Base-by-base conservation (phyloP, 2,113 vertebrate genomes). In the Cyphomyrus discorhynchus region DNA sequence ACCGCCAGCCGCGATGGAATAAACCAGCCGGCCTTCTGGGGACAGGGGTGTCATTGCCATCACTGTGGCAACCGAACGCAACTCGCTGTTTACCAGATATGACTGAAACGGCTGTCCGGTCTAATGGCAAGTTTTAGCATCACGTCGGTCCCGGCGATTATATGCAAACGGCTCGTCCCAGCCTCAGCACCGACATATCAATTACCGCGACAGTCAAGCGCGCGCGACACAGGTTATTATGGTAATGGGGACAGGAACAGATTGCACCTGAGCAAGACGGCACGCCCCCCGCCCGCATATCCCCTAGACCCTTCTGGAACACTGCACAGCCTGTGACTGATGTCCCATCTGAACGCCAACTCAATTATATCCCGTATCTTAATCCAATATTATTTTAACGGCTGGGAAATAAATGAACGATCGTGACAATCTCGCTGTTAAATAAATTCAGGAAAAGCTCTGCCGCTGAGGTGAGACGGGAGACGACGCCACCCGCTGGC, bases 121-220 rank as follows among this genome's bases (percentile, higher is more conserved):
- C 95, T 94, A 95, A 94, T 94, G 95, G 95, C 93, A 95, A 93
- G 90, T 90, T 92, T 94, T 93, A 96, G 96, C 96, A 96, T 95
- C 93, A 94, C 95, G 95, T 95, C 95, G 94, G 95, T 96, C 96
- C 95, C 94, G 94, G 92, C 93, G 91, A 95, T 96, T 95, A 95
- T 95, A 96, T 96, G 95, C 94, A 96, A 96, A 96, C 96, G 92
- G 92, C 92, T 95, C 93, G 93, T 92, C 93, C 95, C 93, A 94
- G 94, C 92, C 94, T 92, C 94, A 47, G 85, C 17, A 91, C 93
- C 94, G 90, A 94, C 95, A 94, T 95, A 95, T 96, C 94, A 96
- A 96, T 96, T 95, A 96, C 94, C 10, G 58, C 92, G 94, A 93
- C 94, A 92, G 92, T 88, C 87, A 93, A 93, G 92, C 90, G 92